Conservation (phyloP, 2,113 vertebrate genomes). For the Paramormyrops kingsleyae region DNA sequence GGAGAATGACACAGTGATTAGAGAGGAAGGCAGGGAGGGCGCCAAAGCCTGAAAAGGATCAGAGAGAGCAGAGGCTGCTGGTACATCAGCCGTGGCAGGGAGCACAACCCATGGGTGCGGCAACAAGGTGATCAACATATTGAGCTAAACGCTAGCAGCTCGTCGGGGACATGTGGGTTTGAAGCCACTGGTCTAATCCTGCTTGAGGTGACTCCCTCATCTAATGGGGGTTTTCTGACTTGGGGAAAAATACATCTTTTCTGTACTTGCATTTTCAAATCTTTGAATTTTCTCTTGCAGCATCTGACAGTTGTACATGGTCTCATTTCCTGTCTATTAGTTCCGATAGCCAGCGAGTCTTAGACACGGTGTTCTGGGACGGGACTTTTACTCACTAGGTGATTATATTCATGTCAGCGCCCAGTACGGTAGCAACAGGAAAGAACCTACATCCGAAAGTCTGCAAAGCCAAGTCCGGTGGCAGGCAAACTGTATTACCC, state of each 20-base stretch:
- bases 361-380: background rate
- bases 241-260: background rate
- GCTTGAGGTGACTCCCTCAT: background rate
- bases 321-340: background rate
- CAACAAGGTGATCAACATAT: slow-evolving; percentile 63
- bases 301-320: background rate
- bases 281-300: background rate
- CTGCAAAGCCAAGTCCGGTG: background rate
- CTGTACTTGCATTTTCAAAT: background rate
- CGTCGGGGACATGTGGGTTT: slow-evolving; percentile 44
- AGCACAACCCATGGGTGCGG: slow-evolving; percentile 62
- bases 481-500: background rate
- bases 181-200: slow-evolving; percentile 51
- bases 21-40: slow-evolving; percentile 51
- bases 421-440: background rate
- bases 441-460: background rate
- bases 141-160: slow-evolving; percentile 54
- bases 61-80: slow-evolving; percentile 29
- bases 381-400: background rate
- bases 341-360: background rate
- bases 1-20: slow-evolving; percentile 58
- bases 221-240: background rate
- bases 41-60: slow-evolving; percentile 53
- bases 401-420: background rate
- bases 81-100: slow-evolving; percentile 60